Base-by-base conservation (phyloP, 2,113 vertebrate species). In the Microtus ochrogaster region DNA sequence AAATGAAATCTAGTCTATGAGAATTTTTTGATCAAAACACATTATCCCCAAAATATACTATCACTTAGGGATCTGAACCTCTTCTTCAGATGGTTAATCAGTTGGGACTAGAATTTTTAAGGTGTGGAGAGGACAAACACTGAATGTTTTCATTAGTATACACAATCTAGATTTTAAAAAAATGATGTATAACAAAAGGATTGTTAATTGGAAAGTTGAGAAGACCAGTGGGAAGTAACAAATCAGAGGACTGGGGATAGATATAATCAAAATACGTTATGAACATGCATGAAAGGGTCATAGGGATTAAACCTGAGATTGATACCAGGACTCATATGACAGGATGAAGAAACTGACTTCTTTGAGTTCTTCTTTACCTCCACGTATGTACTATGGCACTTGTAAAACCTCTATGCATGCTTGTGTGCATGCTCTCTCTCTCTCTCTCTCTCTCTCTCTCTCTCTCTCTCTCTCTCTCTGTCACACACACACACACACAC, bases 11-110 rank as follows among this genome's bases (percentile, higher is more conserved):
- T 26, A 61, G 72, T 83, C 22, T 85, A 79, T 17, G 44, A 90
- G 17, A 39, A 21, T 21, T 88, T 10, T 76, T 87, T 84, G 13
- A 78, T 91, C 14, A 55, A 91, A 97, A 95, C 47, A 14, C 24
- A 61, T 14, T 79, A 13, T 86, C 2, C 44, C 24, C 33, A 86
- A 93, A 52, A 72, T 39, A 4, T 2, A 24, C 49, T 8, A 52
- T 41, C 39, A 58, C 36, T 90, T 22, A 90, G 26, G 47, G 70
- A 16, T 39, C 12, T 66, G 78, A 49, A 94, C 17, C 82, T 78
- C 82, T 68, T 52, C 41, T 44, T 36, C n/a, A 7, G 2, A 7
- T 33, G 11, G 85, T 49, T 74, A 89, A 72, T 24, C 49, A 90
- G 13, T n/a, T 44, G 6, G 33, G 5, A 0, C 93, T 79, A 47